Evolutionary conservation across 2,888 invertebrate genomes (phyloP).

Genomic region (Ctenicera cuprea): DNA sequence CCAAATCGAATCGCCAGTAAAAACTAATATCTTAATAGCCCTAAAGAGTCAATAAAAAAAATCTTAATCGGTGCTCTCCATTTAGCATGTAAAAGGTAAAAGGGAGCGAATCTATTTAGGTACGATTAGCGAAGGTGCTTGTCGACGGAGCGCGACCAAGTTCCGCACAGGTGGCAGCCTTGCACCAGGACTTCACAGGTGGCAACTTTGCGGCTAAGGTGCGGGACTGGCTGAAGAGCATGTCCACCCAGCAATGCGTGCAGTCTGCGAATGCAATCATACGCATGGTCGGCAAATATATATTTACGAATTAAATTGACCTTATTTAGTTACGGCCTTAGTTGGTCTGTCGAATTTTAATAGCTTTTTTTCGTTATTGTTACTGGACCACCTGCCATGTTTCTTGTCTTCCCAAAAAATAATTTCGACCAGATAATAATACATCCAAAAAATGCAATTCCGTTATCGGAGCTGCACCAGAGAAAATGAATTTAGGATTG

Average conservation of each 20-base stretch:
- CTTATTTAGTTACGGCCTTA: constrained; percentile 57
- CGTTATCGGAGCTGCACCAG: neutral
- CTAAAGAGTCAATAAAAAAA: constrained; percentile 28
- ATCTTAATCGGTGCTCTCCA: constrained; percentile 33
- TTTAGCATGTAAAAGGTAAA: constrained; percentile 50
- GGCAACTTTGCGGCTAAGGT: constrained; percentile 43
- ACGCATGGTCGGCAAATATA: constrained; percentile 63
- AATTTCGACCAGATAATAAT: neutral
- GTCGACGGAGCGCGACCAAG: constrained; percentile 41
- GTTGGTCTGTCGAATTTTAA: constrained; percentile 59
- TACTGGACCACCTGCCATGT: constrained; percentile 47
- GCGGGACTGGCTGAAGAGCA: constrained; percentile 53
- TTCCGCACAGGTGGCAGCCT: constrained; percentile 56
- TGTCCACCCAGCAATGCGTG: constrained; percentile 54
- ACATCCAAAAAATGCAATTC: neutral
- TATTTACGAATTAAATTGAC: constrained; percentile 62
- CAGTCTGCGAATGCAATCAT: constrained; percentile 59
- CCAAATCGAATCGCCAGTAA: constrained; percentile 9
- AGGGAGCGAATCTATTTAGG: constrained; percentile 53
- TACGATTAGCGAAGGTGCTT: constrained; percentile 50
- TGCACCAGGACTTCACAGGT: constrained; percentile 40
- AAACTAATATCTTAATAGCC: constrained; percentile 27
- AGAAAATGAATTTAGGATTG: no score
- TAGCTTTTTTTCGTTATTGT: constrained; percentile 55
- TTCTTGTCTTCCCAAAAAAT: neutral